Evolutionary conservation across 2,888 invertebrate genomes (phyloP).

Genomic region (Conistra vaccinii): DNA sequence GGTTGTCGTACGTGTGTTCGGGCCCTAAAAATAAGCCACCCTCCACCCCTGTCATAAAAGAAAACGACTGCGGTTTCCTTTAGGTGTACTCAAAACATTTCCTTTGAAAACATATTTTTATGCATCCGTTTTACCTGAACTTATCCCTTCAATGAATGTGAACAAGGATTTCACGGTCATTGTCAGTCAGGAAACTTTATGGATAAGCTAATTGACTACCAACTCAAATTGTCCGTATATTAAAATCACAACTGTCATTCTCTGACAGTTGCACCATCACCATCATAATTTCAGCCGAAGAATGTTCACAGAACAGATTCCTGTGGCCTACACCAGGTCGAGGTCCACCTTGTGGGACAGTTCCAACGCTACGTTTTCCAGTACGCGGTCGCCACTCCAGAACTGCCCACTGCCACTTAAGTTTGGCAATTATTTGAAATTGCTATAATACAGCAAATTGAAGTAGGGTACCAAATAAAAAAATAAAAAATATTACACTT

Average conservation of each 20-base stretch:
- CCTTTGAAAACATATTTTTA: slow-evolving; percentile 11
- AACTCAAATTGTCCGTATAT: neutral
- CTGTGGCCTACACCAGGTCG: no score
- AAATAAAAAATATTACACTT: no score
- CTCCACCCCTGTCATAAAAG: neutral
- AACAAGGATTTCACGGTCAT: neutral
- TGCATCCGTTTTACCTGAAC: neutral
- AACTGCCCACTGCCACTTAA: no score
- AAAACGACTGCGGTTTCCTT: neutral
- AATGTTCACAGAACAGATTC: no score
- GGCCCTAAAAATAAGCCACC: neutral
- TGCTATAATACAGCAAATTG: no score
- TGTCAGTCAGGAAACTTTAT: neutral
- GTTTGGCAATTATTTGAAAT: no score
- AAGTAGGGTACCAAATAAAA: no score
- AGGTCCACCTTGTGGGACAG: no score
- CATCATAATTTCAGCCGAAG: no score
- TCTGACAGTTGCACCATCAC: neutral
- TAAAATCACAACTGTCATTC: neutral
- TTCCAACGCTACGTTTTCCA: no score
- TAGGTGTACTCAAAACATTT: neutral
- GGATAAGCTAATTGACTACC: neutral
- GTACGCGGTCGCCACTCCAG: no score
- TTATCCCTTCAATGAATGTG: neutral
- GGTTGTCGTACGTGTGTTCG: no score